phyloP scores from a whole-genome alignment of 30 jellyfish, hydroid and myxozoan genomes.

The Chrysaora quinquecirrha region DNA sequence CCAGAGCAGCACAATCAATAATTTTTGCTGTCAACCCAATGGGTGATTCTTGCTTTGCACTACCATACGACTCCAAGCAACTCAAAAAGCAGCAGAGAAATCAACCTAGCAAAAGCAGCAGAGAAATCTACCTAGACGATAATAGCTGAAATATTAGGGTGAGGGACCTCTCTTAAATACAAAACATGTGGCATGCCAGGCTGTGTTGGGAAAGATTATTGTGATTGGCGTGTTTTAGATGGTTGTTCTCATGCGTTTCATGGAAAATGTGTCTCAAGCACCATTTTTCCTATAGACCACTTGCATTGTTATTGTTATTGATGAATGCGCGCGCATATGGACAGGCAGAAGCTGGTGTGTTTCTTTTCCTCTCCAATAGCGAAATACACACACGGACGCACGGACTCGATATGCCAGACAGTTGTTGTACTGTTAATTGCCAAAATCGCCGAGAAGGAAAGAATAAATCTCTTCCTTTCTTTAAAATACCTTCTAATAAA shows the following conservation, averaged over 20 bases:
- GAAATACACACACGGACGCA: not conserved
- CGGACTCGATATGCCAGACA: constrained; percentile 48
- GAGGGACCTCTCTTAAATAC: too few relatives aligned
- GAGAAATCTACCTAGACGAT: too few relatives aligned
- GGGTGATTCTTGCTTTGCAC: too few relatives aligned
- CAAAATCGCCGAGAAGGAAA: constrained; percentile 14
- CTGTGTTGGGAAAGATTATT: too few relatives aligned
- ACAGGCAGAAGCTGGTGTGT: constrained; percentile 20
- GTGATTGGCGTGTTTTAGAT: too few relatives aligned
- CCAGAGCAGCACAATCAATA: not conserved
- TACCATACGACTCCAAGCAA: too few relatives aligned
- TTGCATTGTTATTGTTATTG: constrained; percentile 11
- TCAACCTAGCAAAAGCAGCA: too few relatives aligned
- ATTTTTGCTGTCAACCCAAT: constrained; percentile 3
- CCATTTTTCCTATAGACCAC: not conserved
- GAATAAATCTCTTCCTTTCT: constrained; percentile 15
- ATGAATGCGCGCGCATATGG: constrained; percentile 57
- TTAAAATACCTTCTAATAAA: constrained; percentile 44
- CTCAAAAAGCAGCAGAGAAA: too few relatives aligned
- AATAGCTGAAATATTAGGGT: too few relatives aligned
- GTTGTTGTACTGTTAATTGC: constrained; percentile 62
- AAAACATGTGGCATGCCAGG: too few relatives aligned
- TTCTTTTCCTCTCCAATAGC: not conserved
- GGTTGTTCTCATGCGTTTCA: too few relatives aligned
- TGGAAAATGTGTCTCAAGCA: not conserved